Evolutionary conservation across 2,797 vertebrate species (phyloP).

Genomic region (Numenius phaeopus): DNA sequence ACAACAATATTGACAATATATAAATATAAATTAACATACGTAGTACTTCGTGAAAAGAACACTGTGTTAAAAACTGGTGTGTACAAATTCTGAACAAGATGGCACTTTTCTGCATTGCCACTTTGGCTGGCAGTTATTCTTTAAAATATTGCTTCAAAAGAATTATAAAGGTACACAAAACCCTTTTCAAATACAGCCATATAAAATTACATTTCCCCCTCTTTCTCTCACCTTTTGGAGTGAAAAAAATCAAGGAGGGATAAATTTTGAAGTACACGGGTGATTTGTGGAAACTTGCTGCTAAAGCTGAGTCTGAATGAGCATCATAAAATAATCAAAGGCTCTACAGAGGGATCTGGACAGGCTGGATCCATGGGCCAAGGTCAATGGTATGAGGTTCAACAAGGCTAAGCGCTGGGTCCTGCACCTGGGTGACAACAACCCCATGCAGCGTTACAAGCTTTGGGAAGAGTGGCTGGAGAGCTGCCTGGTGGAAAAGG

Average conservation of each 20-base stretch:
- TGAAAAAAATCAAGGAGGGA: slow-evolving; percentile 14
- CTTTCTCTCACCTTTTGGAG: background rate
- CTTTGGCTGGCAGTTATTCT: slow-evolving; percentile 69
- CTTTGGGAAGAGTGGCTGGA: background rate
- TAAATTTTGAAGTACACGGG: background rate
- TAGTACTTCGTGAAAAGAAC: slow-evolving; percentile 72
- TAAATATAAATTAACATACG: slow-evolving; percentile 73
- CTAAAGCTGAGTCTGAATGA: background rate
- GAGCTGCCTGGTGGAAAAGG: background rate
- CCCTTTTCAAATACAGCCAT: slow-evolving; percentile 21
- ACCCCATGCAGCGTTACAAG: background rate
- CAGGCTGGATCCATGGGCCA: background rate
- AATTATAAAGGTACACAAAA: slow-evolving; percentile 57
- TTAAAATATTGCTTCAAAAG: slow-evolving; percentile 75
- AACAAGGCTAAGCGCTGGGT: background rate
- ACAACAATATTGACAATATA: slow-evolving; percentile 75
- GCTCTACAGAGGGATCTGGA: background rate
- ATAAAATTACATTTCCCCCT: slow-evolving; percentile 7
- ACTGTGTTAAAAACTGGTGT: slow-evolving; percentile 69
- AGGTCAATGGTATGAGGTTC: background rate
- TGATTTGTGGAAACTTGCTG: background rate
- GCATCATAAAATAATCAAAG: background rate
- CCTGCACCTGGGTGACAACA: background rate
- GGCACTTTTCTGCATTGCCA: slow-evolving; percentile 55
- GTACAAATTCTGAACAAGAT: slow-evolving; percentile 71